Evolutionary conservation across 2,797 vertebrate genomes (phyloP), one percentile per base, ranked within the genome.

Genomic region (Mico argentatus): DNA sequence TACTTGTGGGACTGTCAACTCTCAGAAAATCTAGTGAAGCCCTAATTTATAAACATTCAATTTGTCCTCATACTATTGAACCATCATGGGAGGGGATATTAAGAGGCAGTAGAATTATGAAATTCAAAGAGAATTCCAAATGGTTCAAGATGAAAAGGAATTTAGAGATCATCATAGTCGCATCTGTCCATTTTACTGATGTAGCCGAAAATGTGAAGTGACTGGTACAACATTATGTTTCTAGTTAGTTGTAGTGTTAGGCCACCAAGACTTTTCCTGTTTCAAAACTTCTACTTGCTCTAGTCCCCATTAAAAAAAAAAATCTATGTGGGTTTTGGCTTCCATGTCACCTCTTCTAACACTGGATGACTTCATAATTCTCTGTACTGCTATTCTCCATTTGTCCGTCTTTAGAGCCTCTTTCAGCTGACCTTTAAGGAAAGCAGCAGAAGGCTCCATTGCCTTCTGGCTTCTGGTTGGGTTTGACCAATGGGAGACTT

Each of bases 51-150:
- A 95, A 83, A 75, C 67, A 88, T 72, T 96, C 24, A 86, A 5
- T 85, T 33, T 92, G 75, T 12, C 88, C 22, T 91, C 75, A 91
- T 20, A 52, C 57, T 90, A 33, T n/a, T 82, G 79, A 88, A 73
- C 3, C 55, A 64, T 72, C 50, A n/a, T 61, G 19, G 48, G 48
- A 82, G 39, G 33, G 17, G 20, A 88, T 41, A 75, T 73, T 26
- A 92, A 57, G 41, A 90, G 44, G 33, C 84, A 83, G n/a, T 26
- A 4, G 39, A 91, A 72, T 84, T 22, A 72, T 46, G 70, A 77
- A 89, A 91, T 81, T 91, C 55, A 91, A 84, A 91, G n/a, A 91
- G 59, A 97, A 12, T 75, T 48, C 17, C 57, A 44, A 85, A 41
- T 85, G 20, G n/a, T 81, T 95, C n/a, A 41, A 77, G 70, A 64